Evolutionary conservation across 1,140 invertebrate species (phyloP), one percentile per base, ranked within the genome.

Genomic region (Orius insidiosus): DNA sequence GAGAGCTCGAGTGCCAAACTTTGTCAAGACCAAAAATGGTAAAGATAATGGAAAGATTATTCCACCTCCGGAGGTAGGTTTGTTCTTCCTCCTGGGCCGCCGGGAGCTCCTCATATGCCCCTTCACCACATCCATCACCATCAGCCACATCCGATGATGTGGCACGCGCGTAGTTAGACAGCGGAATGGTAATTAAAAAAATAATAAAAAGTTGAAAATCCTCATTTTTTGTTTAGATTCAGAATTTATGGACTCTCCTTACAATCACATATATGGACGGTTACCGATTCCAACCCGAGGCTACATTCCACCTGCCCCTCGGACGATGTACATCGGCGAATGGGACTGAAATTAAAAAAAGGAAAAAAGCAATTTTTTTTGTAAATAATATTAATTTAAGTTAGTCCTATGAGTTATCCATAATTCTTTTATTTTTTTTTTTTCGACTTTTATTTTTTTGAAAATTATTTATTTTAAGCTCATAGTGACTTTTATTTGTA

Each of bases 161-260:
- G 84, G 74, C 84, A 86, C 60, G 78, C 84, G 36, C 76, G 82
- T 64, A 85, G 80, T 62, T 85, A 82, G 85, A 89, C 62, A 86
- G 80, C 63, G 84, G 84, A 66, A 83, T 87, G 72, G 84, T 87
- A 70, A 67, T 70, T 43, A 1, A 5, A 32, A 10, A 9, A 32
- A 4, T 33, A 37, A 3, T 19, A 5, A 47, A 24, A 6, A 36
- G 9, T 9, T 36, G 3, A 3, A 36, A 4, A 36, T 36, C 3
- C 7, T 24, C 3, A 24, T 24, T 24, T 4, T 24, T 24, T 24
- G 74, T 73, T 36, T 69, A 85, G 84, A 86, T 68, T 76, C 79
- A 55, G 82, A 86, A 52, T 69, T 74, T 51, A 73, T 83, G 61
- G 83, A 86, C 56, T 86, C 80, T 45, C 80, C 79, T 47, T 85